Percentiles rank a stretch among this genome's conserved stretches.
Evolutionary conservation across 2,797 vertebrate species (phyloP).

Genomic region (Argyrosomus regius): DNA sequence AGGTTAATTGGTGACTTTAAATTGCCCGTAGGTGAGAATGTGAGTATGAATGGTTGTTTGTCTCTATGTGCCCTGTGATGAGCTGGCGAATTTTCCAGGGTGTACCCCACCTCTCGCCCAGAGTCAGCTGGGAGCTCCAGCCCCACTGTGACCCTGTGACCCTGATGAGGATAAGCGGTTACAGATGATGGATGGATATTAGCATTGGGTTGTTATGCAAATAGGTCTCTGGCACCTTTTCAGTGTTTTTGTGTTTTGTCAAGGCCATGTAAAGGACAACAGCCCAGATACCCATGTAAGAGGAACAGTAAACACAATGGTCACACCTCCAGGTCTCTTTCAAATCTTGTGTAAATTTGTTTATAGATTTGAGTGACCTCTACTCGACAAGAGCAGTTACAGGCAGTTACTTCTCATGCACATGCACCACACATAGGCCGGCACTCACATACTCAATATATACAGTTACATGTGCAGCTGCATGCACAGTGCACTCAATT

Average conservation of each 20-base stretch:
- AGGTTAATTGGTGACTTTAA: too few species aligned
- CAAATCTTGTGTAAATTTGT: conserved; percentile 34
- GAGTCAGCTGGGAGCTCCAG: too few species aligned
- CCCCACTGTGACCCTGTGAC: too few species aligned
- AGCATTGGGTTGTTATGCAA: too few species aligned
- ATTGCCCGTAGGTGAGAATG: too few species aligned
- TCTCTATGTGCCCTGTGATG: too few species aligned
- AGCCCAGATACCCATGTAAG: neutral
- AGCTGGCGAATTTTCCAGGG: too few species aligned
- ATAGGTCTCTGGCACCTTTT: neutral
- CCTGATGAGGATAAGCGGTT: too few species aligned
- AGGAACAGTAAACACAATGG: conserved; percentile 41
- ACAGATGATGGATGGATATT: too few species aligned
- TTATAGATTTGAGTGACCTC: conserved; percentile 27
- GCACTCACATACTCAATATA: neutral
- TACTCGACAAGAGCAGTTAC: conserved; percentile 2
- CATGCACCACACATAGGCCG: neutral
- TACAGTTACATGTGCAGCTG: conserved; percentile 7
- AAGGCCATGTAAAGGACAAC: conserved; percentile 24
- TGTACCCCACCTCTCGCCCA: too few species aligned
- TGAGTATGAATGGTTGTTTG: too few species aligned
- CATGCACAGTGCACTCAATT: neutral
- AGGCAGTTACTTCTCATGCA: conserved; percentile 1
- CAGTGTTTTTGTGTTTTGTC: conserved; percentile 1
- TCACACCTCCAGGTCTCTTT: conserved; percentile 34